Base-by-base conservation (phyloP, 2,113 vertebrate species). In the Hipposideros armiger region DNA sequence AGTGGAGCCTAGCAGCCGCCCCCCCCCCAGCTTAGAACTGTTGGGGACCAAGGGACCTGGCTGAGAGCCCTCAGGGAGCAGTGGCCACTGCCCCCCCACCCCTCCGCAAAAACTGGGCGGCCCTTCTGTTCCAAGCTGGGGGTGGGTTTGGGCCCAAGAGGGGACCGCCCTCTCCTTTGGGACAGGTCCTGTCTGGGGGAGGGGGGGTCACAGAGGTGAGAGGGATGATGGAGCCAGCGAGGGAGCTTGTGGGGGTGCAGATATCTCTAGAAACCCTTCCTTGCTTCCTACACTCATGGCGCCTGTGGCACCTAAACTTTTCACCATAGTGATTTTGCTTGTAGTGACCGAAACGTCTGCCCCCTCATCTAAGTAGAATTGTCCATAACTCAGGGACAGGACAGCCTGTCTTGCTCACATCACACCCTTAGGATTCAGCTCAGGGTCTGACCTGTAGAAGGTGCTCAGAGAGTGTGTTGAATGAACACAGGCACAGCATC, bases 1-100 rank as follows among this genome's bases (percentile, higher is more conserved):
- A 50, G 83, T 20, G 60, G 95, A 92, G 89, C 98, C 94, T 83
- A 13, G 96, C 2, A 42, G n/a, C 52, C 67, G 47, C 13, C 11
- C 10, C 13, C 9, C 32, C 40, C 52, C 84, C 24, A 3, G 47
- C 66, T 8, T 17, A 82, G 80, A 42, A 77, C 56, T 83, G 15
- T 50, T 30, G 47, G 81, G 95, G 86, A 26, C 64, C 69, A 36
- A 62, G 84, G 50, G n/a, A 9, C 64, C 67, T 7, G 13, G 36
- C 69, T n/a, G 28, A 72, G 67, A 56, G 70, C 76, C 91, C 77
- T 7, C 20, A 22, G 67, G 77, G 30, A 28, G 8, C 91, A 26
- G 50, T 11, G 7, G 22, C 64, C 45, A 4, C 42, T 26, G 10
- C 47, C 47, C 10, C 47, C 47, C 58, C 36, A 86, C 47, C 78